These are phyloP conservation scores for Notechis scutatus DNA, from an alignment of 2,113 vertebrate genomes.

Conservation along the genomic window DNA sequence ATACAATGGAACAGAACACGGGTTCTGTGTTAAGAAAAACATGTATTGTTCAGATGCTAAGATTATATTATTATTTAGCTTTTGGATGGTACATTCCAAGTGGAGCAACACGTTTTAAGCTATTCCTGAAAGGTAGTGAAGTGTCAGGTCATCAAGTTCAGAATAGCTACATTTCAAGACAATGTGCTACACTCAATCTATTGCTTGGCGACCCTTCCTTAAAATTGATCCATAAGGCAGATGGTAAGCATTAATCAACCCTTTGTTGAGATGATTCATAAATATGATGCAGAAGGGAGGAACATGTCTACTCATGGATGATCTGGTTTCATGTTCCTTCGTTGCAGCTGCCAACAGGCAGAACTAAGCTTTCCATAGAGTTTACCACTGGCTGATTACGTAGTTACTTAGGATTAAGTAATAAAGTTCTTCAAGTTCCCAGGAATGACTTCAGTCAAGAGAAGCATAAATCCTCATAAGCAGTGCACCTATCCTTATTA, in stretches of 20 bases:
- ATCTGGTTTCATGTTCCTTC: constrained; percentile 56
- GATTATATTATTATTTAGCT: constrained; percentile 9
- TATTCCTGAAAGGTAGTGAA: constrained; percentile 11
- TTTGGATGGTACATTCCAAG: constrained; percentile 33
- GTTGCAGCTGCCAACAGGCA: constrained; percentile 40
- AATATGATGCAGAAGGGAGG: constrained; percentile 66
- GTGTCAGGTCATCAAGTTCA: constrained; percentile 51
- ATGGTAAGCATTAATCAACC: constrained; percentile 63
- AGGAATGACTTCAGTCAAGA: constrained; percentile 50
- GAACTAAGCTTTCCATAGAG: constrained; percentile 34
- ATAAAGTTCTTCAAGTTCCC: constrained; percentile 22
- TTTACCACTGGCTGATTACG: constrained; percentile 41
- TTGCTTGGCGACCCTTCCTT: constrained; percentile 31
- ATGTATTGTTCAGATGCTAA: constrained; percentile 15
- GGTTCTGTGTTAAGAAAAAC: constrained; percentile 4
- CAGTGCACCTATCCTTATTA: constrained; percentile 1
- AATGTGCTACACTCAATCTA: constrained; percentile 44
- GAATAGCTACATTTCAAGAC: constrained; percentile 55
- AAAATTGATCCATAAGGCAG: constrained; percentile 57
- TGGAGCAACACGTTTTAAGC: constrained; percentile 20
- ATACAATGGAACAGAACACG: constrained; percentile 12
- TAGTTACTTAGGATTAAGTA: constrained; percentile 46
- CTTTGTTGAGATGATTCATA: constrained; percentile 67
- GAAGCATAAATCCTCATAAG: constrained; percentile 41
- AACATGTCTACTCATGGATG: constrained; percentile 63